Evolutionary conservation across 2,113 vertebrate genomes (phyloP), one percentile per base, ranked within the genome.

Genomic region (Aegotheles bennettii): DNA sequence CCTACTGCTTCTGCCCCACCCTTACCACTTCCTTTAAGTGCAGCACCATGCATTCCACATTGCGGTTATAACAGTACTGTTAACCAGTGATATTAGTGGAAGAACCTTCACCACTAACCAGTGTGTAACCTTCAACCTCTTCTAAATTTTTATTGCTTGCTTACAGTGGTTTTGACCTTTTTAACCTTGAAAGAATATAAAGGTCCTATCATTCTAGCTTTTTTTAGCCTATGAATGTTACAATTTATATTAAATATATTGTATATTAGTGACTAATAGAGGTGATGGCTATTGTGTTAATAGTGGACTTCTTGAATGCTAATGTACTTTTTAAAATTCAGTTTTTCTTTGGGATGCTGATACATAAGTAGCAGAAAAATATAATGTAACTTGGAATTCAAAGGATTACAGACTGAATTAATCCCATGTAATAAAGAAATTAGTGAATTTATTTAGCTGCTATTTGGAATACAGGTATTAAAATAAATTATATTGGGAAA

Each of bases 11-110:
- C 29, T 77, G 97, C 98, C 98, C 98, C 98, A 98, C 98, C 98
- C 98, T 98, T 96, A 97, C 95, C 98, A 98, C 98, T 99, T 99
- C 98, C 99, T 98, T 97, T 97, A 63, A 87, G 67, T 16, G 80
- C 95, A 96, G 96, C 96, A 76, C 91, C 57, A 95, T 95, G 35
- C 82, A 93, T 93, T 97, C 96, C 94, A 93, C 93, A 93, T 94
- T 95, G 96, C 38, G 82, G 92, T 97, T 98, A 87, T 89, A 95
- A 65, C 93, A 92, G 77, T 31, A 31, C 93, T 91, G 96, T 84
- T 87, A 97, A 94, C 63, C 86, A 93, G 96, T 67, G 94, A 96
- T 93, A 94, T 97, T 94, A 82, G 89, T 93, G 75, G 89, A 89
- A 45, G 78, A 79, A 71, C 77, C 91, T 95, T 95, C 65, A 90